These are phyloP conservation scores for Adrianichthys oophorus DNA, from an alignment of 2,797 vertebrate species.

Conservation along the genomic window DNA sequence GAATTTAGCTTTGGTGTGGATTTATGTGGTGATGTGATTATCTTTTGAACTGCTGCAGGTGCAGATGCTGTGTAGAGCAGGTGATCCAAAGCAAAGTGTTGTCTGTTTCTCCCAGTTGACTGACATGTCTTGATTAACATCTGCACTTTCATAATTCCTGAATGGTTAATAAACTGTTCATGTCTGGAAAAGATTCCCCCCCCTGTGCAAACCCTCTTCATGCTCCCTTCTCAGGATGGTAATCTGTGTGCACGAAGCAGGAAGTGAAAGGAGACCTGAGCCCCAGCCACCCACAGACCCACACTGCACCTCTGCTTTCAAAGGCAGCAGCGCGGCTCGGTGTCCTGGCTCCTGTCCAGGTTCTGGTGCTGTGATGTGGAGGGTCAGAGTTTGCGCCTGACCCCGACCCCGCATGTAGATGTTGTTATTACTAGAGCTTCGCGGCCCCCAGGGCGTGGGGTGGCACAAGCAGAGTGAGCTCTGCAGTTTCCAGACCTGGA, in stretches of 20 bases:
- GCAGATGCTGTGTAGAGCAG: conserved; percentile 28
- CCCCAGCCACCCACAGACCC: conserved; percentile 60
- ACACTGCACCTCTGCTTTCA: conserved; percentile 45
- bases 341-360: conserved; percentile 82
- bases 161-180: conserved; percentile 24
- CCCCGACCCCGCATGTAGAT: conserved; percentile 85
- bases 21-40: neutral
- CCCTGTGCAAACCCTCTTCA: conserved; percentile 5
- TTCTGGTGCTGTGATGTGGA: conserved; percentile 82
- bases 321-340: conserved; percentile 65
- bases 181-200: conserved; percentile 23
- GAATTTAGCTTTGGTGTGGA: conserved; percentile 7
- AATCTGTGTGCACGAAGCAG: conserved; percentile 42
- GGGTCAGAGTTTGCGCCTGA: conserved; percentile 81
- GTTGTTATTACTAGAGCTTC: conserved; percentile 91
- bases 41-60: conserved; percentile 29
- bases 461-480: conserved; percentile 75
- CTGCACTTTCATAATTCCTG: conserved; percentile 22
- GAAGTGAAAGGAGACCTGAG: conserved; percentile 69
- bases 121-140: conserved; percentile 10
- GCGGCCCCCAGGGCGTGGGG: conserved; percentile 72
- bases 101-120: conserved; percentile 16
- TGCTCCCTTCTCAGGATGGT: conserved; percentile 11
- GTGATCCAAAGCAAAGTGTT: conserved; percentile 31
- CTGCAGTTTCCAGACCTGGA: conserved; percentile 77